phyloP scores from a whole-genome alignment of 1,140 invertebrate genomes.

The Drepana arcuata region DNA sequence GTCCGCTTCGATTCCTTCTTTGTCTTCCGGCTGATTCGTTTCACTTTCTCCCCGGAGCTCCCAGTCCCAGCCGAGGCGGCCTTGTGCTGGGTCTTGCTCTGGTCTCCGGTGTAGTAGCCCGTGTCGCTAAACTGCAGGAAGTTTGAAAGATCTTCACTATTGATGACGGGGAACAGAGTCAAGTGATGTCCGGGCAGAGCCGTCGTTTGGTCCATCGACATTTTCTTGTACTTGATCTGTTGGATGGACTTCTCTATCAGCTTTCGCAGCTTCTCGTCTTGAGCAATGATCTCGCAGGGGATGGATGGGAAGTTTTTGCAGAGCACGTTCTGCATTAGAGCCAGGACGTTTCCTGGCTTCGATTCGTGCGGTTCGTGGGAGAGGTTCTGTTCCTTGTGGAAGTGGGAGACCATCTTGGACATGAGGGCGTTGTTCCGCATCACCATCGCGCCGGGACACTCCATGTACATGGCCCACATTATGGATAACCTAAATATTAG shows the following conservation, averaged over 20 bases:
- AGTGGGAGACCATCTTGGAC: constrained; percentile 51
- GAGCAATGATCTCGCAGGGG: constrained; percentile 41
- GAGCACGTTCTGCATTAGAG: constrained; percentile 46
- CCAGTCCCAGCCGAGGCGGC: background rate
- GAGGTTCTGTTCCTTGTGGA: constrained; percentile 28
- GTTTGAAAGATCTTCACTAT: constrained; percentile 40
- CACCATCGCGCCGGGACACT: constrained; percentile 35
- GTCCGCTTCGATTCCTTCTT: constrained; percentile 24
- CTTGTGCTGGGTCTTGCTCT: constrained; percentile 15
- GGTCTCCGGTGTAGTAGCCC: constrained; percentile 12
- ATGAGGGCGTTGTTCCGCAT: constrained; percentile 51
- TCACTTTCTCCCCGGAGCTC: constrained; percentile 6
- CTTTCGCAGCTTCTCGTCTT: constrained; percentile 38
- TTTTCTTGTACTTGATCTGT: constrained; percentile 43
- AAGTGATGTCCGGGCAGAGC: constrained; percentile 12
- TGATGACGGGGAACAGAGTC: constrained; percentile 30
- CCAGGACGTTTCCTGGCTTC: constrained; percentile 20
- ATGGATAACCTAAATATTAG: too few relatives aligned
- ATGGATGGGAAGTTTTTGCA: constrained; percentile 51
- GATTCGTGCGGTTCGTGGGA: background rate
- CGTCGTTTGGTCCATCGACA: constrained; percentile 27
- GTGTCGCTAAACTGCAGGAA: constrained; percentile 24
- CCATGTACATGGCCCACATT: too few relatives aligned
- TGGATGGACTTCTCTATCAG: constrained; percentile 49
- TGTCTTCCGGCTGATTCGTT: constrained; percentile 15